These are phyloP conservation scores for Ganaspis sp. DNA, from an alignment of 1,140 invertebrate species.

Conservation along the genomic window DNA sequence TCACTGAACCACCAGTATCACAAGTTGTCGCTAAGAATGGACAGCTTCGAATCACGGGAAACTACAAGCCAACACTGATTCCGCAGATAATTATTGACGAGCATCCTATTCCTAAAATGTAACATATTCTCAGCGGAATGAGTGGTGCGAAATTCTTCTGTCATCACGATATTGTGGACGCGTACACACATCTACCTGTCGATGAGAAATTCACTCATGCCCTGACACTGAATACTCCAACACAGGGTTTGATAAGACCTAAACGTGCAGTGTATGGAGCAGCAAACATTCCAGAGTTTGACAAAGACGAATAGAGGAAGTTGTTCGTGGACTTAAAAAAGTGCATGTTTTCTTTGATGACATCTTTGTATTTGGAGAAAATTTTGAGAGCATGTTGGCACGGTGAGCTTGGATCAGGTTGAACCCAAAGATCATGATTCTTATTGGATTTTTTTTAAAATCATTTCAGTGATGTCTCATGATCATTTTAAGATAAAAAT, in stretches of 20 bases:
- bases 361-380: conserved; percentile 30
- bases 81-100: conserved; percentile 57
- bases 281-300: conserved; percentile 41
- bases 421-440: too few species aligned
- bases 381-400: conserved; percentile 34
- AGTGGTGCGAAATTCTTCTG: conserved; percentile 39
- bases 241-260: conserved; percentile 50
- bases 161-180: conserved; percentile 52
- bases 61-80: conserved; percentile 59
- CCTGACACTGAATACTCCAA: too few species aligned
- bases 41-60: conserved; percentile 53
- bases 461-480: too few species aligned
- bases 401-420: too few species aligned
- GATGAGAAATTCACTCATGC: conserved; percentile 48
- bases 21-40: conserved; percentile 54
- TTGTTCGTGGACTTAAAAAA: conserved; percentile 1
- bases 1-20: conserved; percentile 24
- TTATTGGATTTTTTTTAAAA: too few species aligned
- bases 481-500: too few species aligned
- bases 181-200: conserved; percentile 42
- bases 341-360: conserved; percentile 38
- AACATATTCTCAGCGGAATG: conserved; percentile 55
- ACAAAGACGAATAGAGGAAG: conserved; percentile 38
- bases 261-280: conserved; percentile 46
- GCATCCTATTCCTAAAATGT: conserved; percentile 51